Evolutionary conservation across 2,888 invertebrate species (phyloP).

Genomic region (Tetragnatha montana): DNA sequence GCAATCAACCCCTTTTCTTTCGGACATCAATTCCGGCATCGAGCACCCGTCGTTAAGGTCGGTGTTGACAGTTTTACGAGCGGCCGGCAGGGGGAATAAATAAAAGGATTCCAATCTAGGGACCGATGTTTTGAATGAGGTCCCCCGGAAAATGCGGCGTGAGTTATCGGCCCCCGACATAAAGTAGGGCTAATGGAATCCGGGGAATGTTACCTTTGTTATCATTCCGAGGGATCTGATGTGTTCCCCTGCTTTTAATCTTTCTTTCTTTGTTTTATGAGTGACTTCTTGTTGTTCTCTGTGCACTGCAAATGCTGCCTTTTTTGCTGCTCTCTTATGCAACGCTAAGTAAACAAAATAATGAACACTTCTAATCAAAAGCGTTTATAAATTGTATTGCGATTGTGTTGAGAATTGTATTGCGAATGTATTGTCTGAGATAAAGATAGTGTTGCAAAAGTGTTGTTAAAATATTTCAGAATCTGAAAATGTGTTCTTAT

Average conservation of each 20-base stretch:
- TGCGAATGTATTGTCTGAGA: no score
- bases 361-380: no score
- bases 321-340: no score
- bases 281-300: no score
- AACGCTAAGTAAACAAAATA: no score
- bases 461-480: no score
- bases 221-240: neutral
- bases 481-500: no score
- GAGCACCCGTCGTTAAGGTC: conserved; percentile 31
- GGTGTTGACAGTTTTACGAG: conserved; percentile 48
- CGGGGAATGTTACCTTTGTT: neutral
- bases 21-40: conserved; percentile 41
- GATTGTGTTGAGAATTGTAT: no score
- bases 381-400: no score
- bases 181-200: conserved; percentile 1
- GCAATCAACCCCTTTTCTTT: conserved; percentile 39
- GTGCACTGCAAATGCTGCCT: no score
- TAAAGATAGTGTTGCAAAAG: no score
- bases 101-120: conserved; percentile 52
- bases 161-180: neutral
- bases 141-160: neutral
- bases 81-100: conserved; percentile 25
- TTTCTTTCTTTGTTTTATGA: neutral
- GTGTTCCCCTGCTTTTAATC: neutral
- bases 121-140: neutral